Percentiles rank a stretch among this genome's conserved stretches.
Evolutionary conservation across 1,140 invertebrate species (phyloP).

Genomic region (Pachyrhynchus sulphureomaculatus): DNA sequence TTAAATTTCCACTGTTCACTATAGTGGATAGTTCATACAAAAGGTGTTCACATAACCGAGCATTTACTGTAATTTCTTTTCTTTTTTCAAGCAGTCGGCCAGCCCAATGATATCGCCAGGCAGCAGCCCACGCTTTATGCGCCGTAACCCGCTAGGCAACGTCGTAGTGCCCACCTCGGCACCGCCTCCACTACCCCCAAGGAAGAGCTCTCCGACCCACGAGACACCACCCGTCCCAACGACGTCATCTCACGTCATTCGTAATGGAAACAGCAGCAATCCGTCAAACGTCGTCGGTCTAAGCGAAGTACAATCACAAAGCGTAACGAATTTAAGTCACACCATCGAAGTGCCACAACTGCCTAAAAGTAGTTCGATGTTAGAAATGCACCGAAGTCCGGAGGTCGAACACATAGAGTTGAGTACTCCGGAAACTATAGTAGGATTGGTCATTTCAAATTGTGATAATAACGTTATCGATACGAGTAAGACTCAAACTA

Average conservation of each 20-base stretch:
- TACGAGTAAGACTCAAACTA: slow-evolving; percentile 40
- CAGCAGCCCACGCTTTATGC: slow-evolving; percentile 53
- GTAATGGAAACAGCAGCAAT: slow-evolving; percentile 16
- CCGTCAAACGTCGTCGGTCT: slow-evolving; percentile 28
- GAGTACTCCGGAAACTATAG: slow-evolving; percentile 66
- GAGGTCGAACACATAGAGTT: slow-evolving; percentile 39
- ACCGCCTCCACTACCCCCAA: slow-evolving; percentile 47
- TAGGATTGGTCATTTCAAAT: slow-evolving; percentile 64
- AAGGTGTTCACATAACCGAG: no score
- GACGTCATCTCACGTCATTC: slow-evolving; percentile 25
- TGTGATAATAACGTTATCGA: slow-evolving; percentile 42
- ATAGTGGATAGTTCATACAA: no score
- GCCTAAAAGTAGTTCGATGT: slow-evolving; percentile 47
- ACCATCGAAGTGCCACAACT: slow-evolving; percentile 41
- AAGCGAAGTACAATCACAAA: slow-evolving; percentile 39
- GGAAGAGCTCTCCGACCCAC: slow-evolving; percentile 47
- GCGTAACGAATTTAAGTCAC: slow-evolving; percentile 42
- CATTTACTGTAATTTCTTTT: neutral
- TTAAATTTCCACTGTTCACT: no score
- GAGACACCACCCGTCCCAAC: slow-evolving; percentile 43
- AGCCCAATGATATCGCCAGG: slow-evolving; percentile 63
- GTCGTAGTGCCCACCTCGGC: slow-evolving; percentile 33
- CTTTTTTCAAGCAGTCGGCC: slow-evolving; percentile 38
- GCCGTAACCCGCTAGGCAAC: slow-evolving; percentile 48
- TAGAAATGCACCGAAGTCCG: slow-evolving; percentile 41